phyloP scores from a whole-genome alignment of 2,888 invertebrate species.

The Callosobruchus maculatus region DNA sequence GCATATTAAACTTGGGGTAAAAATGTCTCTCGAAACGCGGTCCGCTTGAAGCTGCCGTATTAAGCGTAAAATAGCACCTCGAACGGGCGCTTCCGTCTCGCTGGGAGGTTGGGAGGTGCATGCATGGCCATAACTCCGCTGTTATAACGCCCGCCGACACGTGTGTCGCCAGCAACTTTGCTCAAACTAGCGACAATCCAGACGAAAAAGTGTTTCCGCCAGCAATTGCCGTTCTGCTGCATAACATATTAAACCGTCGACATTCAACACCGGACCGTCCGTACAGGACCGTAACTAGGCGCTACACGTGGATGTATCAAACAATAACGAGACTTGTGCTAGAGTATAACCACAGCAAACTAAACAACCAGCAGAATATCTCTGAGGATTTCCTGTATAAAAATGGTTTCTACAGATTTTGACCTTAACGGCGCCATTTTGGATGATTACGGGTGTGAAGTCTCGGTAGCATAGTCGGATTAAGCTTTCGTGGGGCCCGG shows the following conservation, averaged over 20 bases:
- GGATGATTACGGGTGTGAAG: too few species aligned
- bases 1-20: too few species aligned
- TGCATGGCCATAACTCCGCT: background rate
- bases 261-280: background rate
- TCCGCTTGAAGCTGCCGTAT: background rate
- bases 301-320: too few species aligned
- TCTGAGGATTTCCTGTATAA: too few species aligned
- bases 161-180: background rate
- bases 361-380: too few species aligned
- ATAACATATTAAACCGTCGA: background rate
- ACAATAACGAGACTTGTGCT: too few species aligned
- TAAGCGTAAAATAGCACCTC: background rate
- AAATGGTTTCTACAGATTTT: too few species aligned
- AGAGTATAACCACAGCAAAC: too few species aligned
- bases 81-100: background rate
- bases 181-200: background rate
- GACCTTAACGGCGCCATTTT: too few species aligned
- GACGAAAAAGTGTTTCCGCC: background rate
- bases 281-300: background rate
- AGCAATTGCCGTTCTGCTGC: background rate
- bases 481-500: too few species aligned
- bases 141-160: background rate
- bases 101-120: background rate
- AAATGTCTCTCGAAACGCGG: background rate
- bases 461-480: too few species aligned